phyloP scores from a whole-genome alignment of 2,113 vertebrate species.

The Narcine bancroftii region DNA sequence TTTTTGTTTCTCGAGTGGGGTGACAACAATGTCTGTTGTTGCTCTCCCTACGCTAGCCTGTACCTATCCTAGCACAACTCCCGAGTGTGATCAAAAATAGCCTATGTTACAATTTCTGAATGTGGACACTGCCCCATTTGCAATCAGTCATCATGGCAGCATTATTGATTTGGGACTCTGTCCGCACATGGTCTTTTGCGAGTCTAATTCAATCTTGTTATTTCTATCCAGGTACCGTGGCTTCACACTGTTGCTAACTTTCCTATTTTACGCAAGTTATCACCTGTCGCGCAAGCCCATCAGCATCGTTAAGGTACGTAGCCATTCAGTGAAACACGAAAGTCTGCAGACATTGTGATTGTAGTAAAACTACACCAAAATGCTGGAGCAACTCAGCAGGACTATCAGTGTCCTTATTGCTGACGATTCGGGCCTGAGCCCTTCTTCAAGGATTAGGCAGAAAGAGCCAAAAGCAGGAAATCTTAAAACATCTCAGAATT shows the following conservation, averaged over 20 bases:
- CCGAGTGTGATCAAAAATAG: neutral
- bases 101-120: neutral
- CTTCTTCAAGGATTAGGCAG: too few species aligned
- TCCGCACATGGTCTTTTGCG: neutral
- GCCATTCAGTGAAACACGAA: too few species aligned
- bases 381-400: too few species aligned
- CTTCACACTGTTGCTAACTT: conserved; percentile 77
- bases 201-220: neutral
- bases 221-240: conserved; percentile 70
- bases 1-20: neutral
- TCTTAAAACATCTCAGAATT: too few species aligned
- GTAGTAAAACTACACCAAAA: too few species aligned
- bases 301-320: conserved; percentile 86
- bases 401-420: too few species aligned
- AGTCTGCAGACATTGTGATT: too few species aligned
- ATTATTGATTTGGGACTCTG: neutral
- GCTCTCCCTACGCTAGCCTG: neutral
- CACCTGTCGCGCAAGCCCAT: conserved; percentile 94
- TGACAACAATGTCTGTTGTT: neutral
- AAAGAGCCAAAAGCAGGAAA: too few species aligned
- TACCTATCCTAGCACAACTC: neutral
- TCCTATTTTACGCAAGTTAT: conserved; percentile 83
- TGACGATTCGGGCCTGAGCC: too few species aligned
- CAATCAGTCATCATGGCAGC: neutral
- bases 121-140: neutral